phyloP scores from a whole-genome alignment of 2,888 invertebrate species.

The Hanleya hanleyi region DNA sequence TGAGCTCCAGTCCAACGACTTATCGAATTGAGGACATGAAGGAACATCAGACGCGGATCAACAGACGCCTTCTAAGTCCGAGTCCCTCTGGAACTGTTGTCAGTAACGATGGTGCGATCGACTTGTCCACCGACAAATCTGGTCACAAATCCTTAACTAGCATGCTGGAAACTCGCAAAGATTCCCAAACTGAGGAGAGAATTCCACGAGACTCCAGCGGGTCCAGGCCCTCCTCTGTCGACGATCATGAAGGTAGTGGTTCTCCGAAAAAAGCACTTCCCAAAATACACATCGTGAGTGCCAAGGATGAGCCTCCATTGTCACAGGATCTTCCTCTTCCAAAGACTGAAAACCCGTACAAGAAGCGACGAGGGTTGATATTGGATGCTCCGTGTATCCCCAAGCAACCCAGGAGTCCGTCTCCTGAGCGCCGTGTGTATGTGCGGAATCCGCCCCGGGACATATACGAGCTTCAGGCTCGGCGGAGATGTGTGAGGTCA shows the following conservation, averaged over 20 bases:
- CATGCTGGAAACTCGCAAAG: no score
- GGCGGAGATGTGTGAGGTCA: conserved; percentile 58
- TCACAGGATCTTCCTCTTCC: conserved; percentile 51
- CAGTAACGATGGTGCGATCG: conserved; percentile 55
- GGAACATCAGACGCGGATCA: not conserved
- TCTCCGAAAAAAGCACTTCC: conserved; percentile 36
- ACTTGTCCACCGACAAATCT: conserved; percentile 54
- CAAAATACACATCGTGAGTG: conserved; percentile 60
- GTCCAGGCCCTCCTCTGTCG: no score
- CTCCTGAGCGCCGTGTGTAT: conserved; percentile 59
- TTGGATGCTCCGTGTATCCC: conserved; percentile 68
- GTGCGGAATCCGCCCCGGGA: conserved; percentile 59
- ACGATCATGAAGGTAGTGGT: no score
- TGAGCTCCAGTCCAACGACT: not conserved
- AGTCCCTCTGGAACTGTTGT: not conserved
- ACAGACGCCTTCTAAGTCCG: not conserved
- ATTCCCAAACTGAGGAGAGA: no score
- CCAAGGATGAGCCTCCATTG: conserved; percentile 48
- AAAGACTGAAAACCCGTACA: conserved; percentile 60
- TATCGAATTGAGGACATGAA: no score
- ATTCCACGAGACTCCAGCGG: no score
- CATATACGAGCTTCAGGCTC: conserved; percentile 60
- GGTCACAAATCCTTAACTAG: not conserved
- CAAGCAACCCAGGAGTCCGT: conserved; percentile 56
- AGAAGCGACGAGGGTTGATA: conserved; percentile 64